Conservation (phyloP, 2,888 invertebrate species). For the Margaritifera margaritifera region DNA sequence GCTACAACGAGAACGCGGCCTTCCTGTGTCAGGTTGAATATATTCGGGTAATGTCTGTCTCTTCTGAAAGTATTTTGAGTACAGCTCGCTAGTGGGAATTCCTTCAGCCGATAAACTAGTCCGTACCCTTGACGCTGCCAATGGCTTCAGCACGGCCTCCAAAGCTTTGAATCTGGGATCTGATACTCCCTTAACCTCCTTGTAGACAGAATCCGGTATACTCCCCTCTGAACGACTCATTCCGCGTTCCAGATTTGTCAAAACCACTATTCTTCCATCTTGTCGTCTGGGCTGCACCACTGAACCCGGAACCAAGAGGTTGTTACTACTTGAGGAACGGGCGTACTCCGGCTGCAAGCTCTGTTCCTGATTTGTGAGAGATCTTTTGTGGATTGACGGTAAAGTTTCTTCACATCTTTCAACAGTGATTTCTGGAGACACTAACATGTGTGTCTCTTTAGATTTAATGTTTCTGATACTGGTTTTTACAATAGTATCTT, state of each 20-base stretch:
- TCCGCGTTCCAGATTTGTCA: constrained; percentile 1
- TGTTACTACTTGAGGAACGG: constrained; percentile 1
- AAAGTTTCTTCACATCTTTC: constrained; percentile 10
- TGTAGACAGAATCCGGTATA: too few species aligned
- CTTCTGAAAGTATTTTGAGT: too few species aligned
- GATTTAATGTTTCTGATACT: constrained; percentile 4
- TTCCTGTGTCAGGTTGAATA: too few species aligned
- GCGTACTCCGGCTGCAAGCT: not conserved
- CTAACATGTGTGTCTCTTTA: not conserved
- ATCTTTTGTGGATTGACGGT: constrained; percentile 2
- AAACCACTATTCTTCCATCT: constrained; percentile 8
- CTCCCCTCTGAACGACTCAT: too few species aligned
- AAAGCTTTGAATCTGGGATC: too few species aligned
- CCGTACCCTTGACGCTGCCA: too few species aligned
- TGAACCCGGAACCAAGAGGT: constrained; percentile 3
- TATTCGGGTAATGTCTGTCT: too few species aligned
- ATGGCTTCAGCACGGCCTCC: too few species aligned
- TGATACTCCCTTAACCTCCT: too few species aligned
- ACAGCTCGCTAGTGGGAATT: too few species aligned
- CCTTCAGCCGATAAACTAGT: too few species aligned
- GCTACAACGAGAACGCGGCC: too few species aligned
- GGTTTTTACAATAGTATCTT: constrained; percentile 1
- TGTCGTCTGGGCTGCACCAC: not conserved
- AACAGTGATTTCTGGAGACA: constrained; percentile 11
- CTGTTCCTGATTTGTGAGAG: not conserved